Evolutionary conservation across 2,113 vertebrate species (phyloP), one percentile per base, ranked within the genome.

Genomic region (Plecotus auritus): DNA sequence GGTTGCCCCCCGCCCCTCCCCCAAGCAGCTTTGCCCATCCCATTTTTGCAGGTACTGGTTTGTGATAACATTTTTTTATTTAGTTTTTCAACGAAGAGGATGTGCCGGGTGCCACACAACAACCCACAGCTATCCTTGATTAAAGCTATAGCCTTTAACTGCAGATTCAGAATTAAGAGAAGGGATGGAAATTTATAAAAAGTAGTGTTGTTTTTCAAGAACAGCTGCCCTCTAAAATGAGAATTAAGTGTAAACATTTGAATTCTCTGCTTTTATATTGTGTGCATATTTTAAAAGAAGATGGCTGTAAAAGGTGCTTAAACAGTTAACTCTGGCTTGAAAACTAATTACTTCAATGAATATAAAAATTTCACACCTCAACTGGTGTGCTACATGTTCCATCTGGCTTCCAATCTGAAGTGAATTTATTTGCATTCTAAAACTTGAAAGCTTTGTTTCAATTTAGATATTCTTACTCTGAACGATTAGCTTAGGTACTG

Each of bases 361-460:
- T 81, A 59, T 95, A 88, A 28, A 95, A 97, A 97, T 85, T 92
- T 95, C 94, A 97, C 97, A 98, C 96, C 96, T 97, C 95, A 95
- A 97, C 23, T 97, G 97, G 95, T 86, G 92, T 87, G 97, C 96
- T 81, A 66, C 94, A 86, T 94, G 78, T 94, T 91, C 96, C 94
- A 97, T 96, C 49, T 96, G 13, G 94, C 93, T 95, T 92, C 73
- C 95, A 96, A 96, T 98, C 56, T 93, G 96, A 97, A 97, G 76
- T 78, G 96, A 98, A 95, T 93, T 96, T 67, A 95, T 96, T 96
- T 97, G 88, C 93, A 97, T 93, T 26, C 89, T 51, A 74, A 90
- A 95, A 98, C 91, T 77, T 90, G 88, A 96, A 97, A 96, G 92
- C 81, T 95, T 47, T 93, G 95, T 66, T 96, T 95, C 78, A 59